These are phyloP conservation scores for Hemicrepidius hirtus DNA, from an alignment of 2,888 invertebrate species.

Conservation along the genomic window DNA sequence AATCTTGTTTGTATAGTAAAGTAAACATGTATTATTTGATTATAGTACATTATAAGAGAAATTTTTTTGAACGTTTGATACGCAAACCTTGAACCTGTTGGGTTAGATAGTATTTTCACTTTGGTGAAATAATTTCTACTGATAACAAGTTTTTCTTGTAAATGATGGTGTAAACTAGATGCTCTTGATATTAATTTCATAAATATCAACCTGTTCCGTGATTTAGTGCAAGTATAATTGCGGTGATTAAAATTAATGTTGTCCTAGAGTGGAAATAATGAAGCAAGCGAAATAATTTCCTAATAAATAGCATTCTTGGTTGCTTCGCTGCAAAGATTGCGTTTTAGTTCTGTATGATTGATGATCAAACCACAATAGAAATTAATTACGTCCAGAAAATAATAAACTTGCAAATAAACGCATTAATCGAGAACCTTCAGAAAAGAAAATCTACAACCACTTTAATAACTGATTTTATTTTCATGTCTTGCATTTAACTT, in stretches of 20 bases:
- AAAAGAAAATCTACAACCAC: neutral
- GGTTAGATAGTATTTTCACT: no score
- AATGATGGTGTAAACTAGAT: neutral
- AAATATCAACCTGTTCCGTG: constrained; percentile 16
- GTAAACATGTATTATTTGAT: no score
- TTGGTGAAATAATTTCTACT: neutral
- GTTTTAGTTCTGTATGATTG: constrained; percentile 1
- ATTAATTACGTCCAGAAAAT: constrained; percentile 10
- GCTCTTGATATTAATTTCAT: constrained; percentile 12
- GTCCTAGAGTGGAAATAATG: constrained; percentile 6
- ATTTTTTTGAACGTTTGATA: no score
- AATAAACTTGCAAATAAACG: constrained; percentile 5
- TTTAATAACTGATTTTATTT: constrained; percentile 4
- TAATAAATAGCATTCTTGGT: constrained; percentile 18
- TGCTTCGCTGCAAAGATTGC: neutral
- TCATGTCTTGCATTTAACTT: neutral
- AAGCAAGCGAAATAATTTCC: constrained; percentile 15
- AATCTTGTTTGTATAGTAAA: no score
- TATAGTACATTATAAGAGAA: no score
- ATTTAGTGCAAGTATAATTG: constrained; percentile 25
- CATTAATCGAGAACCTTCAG: neutral
- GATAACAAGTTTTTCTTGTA: constrained; percentile 7
- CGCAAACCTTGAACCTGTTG: no score
- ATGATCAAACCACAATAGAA: constrained; percentile 10
- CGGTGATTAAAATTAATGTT: constrained; percentile 12